Base-by-base conservation (phyloP, 1,140 invertebrate genomes). In the Cotesia vestalis region DNA sequence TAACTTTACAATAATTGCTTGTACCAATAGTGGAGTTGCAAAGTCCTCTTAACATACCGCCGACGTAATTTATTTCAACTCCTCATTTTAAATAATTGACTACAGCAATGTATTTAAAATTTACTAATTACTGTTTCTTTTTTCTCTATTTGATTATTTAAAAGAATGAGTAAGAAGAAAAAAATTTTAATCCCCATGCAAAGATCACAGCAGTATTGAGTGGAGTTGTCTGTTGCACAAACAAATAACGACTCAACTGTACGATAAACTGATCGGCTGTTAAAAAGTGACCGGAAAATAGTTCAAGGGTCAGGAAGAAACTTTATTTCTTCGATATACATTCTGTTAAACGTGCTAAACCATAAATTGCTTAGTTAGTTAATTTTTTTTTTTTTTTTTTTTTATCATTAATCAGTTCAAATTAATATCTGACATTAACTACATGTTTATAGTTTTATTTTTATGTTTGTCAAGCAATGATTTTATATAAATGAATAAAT, bases 31-130 rank as follows among this genome's bases (percentile, higher is more conserved):
- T 66, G 60, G 68, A 77, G 53, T 80, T 74, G 74, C 83, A 76
- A 75, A 85, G 77, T 72, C 77, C 77, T 52, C 81, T 81, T 74
- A 85, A 69, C 83, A 85, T 84, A 80, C 78, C 81, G 80, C 36
- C 35, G 59, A 46, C 4, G n/a, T 55, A 55, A 59, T 27, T 20
- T 59, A 59, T 20, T 46, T 51, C 35, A 60, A 38, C 27, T 12
- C 51, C 38, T 14, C 27, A 53, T 36, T 57, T 20, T 11, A 53
- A 66, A 17, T 53, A 35, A 27, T 34, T 53, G 2, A n/a, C 1
- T 17, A 52, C 5, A 4, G 12, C 34, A 38, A 55, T 34, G 11
- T 34, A 51, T 3, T 66, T 6, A 17, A 64, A 27, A 12, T 51
- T 1, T 9, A 51, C 46, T 51, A 51, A 51, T 51, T 51, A n/a